Evolutionary conservation across 2,113 vertebrate genomes (phyloP), one percentile per base, ranked within the genome.

Genomic region (Morone chrysops): DNA sequence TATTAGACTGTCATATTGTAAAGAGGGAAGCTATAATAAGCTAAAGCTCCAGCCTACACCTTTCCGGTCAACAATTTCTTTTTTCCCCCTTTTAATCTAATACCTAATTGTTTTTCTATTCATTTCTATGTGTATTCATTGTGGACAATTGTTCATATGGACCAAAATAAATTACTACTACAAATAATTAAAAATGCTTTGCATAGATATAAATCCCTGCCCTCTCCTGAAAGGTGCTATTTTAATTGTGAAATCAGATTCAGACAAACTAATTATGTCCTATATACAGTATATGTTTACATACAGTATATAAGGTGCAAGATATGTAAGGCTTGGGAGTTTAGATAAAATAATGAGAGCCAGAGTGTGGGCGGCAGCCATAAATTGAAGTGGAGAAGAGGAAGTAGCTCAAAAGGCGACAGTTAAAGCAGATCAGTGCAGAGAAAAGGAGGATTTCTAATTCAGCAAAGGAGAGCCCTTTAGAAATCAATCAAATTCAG

Each of bases 301-400:
- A 25, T 25, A 48, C 31, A 31, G 31, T 31, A 31, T 31, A 31
- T 31, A 22, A 78, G 54, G 59, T 51, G 45, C 61, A 4, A 69
- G 2, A 40, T 70, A 20, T 31, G 60, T 63, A 62, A 83, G 38
- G 0, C 14, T 18, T 0, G 16, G n/a, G 0, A 43, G 18, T 54
- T 70, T 7, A 48, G 60, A 14, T 20, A 57, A 16, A 63, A 78
- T 66, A 75, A 70, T 8, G 14, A 71, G 82, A 60, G 48, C 6
- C 72, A 80, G 53, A 80, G 61, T 62, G 90, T 90, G 82, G 86
- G 88, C 53, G 86, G 88, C 70, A 87, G 70, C 83, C 79, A 87
- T 81, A 82, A 91, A 91, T 78, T 84, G 63, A 89, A 70, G 50
- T 18, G 18, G 20, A 69, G 61, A 67, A 66, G 13, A 69, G 50